These are phyloP conservation scores for Nyleta sp. DNA, from an alignment of 2,888 invertebrate genomes.

Conservation along the genomic window DNA sequence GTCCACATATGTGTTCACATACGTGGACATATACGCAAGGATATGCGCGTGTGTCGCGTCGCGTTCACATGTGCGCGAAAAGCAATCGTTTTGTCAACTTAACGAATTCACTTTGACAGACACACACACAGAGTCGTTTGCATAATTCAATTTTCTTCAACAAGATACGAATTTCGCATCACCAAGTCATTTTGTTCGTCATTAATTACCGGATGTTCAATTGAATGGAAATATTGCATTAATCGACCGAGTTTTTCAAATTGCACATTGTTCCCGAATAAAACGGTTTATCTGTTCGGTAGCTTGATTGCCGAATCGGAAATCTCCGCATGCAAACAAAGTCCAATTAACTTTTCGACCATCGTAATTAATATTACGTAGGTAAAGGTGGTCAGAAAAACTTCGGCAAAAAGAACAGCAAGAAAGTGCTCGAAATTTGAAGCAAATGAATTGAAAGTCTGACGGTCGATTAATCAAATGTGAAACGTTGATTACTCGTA, in stretches of 20 bases:
- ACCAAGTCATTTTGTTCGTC: constrained; percentile 42
- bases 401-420: too few species aligned
- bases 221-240: constrained; percentile 46
- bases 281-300: too few species aligned
- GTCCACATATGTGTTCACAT: constrained; percentile 29
- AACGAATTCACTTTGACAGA: constrained; percentile 62
- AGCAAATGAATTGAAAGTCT: constrained; percentile 1
- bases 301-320: too few species aligned
- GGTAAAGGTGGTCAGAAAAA: too few species aligned
- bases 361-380: too few species aligned
- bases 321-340: too few species aligned
- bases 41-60: constrained; percentile 23
- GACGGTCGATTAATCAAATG: constrained; percentile 18
- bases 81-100: constrained; percentile 64
- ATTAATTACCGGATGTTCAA: constrained; percentile 58
- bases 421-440: constrained; percentile 7
- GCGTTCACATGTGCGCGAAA: constrained; percentile 50
- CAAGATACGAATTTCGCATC: constrained; percentile 55
- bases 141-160: constrained; percentile 63
- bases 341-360: too few species aligned
- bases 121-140: constrained; percentile 55
- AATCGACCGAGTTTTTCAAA: constrained; percentile 22
- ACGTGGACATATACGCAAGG: constrained; percentile 22
- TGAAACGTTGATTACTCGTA: constrained; percentile 1
- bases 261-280: not conserved